Evolutionary conservation across 2,113 vertebrate genomes (phyloP).

Genomic region (Cariama cristata): DNA sequence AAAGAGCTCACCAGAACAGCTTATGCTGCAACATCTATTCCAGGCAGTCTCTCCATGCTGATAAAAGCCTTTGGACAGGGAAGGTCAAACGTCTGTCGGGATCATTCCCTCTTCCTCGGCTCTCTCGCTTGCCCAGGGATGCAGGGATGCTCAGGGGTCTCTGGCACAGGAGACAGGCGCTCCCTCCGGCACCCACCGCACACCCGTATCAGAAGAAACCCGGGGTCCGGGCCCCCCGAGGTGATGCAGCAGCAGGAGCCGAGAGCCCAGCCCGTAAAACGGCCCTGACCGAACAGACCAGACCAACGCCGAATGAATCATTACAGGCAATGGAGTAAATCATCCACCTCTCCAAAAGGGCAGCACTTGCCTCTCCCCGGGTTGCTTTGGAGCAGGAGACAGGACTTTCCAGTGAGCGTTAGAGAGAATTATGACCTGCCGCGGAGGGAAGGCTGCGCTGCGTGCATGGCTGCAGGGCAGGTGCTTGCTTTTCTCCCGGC

Average conservation of each 20-base stretch:
- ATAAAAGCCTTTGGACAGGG: neutral
- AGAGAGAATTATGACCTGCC: accelerated
- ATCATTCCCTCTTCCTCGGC: neutral
- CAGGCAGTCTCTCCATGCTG: neutral
- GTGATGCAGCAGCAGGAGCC: neutral
- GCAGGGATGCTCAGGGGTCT: neutral
- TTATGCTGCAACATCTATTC: neutral
- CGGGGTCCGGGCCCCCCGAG: accelerated
- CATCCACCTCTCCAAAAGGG: neutral
- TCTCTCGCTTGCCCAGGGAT: neutral
- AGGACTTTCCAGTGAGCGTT: accelerated
- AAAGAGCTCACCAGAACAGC: neutral
- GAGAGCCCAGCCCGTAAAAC: neutral
- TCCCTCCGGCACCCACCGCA: neutral
- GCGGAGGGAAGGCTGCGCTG: neutral
- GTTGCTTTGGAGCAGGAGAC: neutral
- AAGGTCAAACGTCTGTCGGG: neutral
- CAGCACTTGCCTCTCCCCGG: neutral
- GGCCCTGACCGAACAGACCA: neutral
- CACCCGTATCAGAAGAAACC: accelerated
- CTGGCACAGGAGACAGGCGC: accelerated
- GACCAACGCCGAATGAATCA: neutral
- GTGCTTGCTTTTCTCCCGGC: neutral
- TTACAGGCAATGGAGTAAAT: neutral
- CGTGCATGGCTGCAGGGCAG: neutral